Base-by-base conservation (phyloP, 2,113 vertebrate species). In the Notiomystis cincta region DNA sequence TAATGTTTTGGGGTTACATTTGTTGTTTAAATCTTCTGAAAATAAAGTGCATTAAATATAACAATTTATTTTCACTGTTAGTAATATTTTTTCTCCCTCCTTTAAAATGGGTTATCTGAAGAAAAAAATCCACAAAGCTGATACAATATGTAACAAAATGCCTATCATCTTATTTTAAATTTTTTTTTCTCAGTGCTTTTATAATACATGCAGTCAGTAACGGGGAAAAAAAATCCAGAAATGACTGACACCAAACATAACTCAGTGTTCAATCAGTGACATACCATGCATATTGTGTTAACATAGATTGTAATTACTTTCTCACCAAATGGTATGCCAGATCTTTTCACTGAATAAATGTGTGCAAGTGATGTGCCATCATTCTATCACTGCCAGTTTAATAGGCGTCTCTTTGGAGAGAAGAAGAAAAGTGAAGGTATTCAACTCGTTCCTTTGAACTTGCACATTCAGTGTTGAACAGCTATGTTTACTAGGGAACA, bases 191-290 rank as follows among this genome's bases (percentile, higher is more conserved):
- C 38, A 30, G 17, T 8, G 22, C 16, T 82, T 82, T 64, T 19
- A 28, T 90, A 70, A 84, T 80, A 50, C 7, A 75, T 67, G 11
- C 44, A 90, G 75, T 79, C 53, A 80, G 20, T 50, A 80, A 77
- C 51, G 17, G 11, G 19, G 22, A 24, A 87, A 91, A 95, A 79
- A 87, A 78, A 69, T 66, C 33, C 62, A 83, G 50, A 78, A 92
- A 91, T 93, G 81, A 95, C 70, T 96, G 96, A 94, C 91, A 92
- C 76, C 77, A 96, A 95, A 86, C 83, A 94, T 90, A 97, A 91
- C 71, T 97, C 86, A 51, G 0, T 87, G 54, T 96, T 96, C 86
- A 96, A n/a, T 88, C 88, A 88, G 25, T 94, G 65, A 37, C 54
- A 91, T 86, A 53, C 45, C 56, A 94, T 62, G 40, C 90, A 85